phyloP scores from a whole-genome alignment of 1,140 invertebrate genomes.

The Paramacrobiotus metropolitanus region DNA sequence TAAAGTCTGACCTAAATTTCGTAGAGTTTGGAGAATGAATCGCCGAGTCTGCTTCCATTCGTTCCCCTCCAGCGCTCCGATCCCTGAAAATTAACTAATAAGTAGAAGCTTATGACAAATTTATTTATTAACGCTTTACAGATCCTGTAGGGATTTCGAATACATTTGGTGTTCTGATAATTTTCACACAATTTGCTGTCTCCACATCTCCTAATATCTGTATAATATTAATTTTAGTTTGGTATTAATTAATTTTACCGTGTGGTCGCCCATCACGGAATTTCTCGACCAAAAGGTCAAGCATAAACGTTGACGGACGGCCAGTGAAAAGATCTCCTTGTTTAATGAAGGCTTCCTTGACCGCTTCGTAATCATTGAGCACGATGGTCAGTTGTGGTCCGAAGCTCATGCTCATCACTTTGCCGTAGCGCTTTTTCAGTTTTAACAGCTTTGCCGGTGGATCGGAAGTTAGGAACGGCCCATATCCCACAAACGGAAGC shows the following conservation, averaged over 20 bases:
- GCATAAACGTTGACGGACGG: not conserved
- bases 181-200: too few relatives aligned
- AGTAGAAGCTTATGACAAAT: too few relatives aligned
- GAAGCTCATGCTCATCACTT: not conserved
- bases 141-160: too few relatives aligned
- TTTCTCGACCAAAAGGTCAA: not conserved
- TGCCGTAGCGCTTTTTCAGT: not conserved
- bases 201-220: too few relatives aligned
- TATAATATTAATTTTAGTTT: not conserved
- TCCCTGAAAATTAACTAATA: conserved; percentile 28
- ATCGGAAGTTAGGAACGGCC: not conserved
- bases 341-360: not conserved
- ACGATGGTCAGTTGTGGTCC: not conserved
- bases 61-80: conserved; percentile 52
- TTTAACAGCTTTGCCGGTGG: not conserved
- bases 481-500: not conserved
- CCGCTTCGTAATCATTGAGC: not conserved
- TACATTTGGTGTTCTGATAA: too few relatives aligned
- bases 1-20: too few relatives aligned
- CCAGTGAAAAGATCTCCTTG: not conserved
- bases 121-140: too few relatives aligned
- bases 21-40: conserved; percentile 41
- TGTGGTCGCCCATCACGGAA: not conserved
- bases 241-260: not conserved
- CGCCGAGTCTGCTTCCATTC: conserved; percentile 57